Conservation (phyloP, 2,113 vertebrate species). For the Hemicordylus capensis region DNA sequence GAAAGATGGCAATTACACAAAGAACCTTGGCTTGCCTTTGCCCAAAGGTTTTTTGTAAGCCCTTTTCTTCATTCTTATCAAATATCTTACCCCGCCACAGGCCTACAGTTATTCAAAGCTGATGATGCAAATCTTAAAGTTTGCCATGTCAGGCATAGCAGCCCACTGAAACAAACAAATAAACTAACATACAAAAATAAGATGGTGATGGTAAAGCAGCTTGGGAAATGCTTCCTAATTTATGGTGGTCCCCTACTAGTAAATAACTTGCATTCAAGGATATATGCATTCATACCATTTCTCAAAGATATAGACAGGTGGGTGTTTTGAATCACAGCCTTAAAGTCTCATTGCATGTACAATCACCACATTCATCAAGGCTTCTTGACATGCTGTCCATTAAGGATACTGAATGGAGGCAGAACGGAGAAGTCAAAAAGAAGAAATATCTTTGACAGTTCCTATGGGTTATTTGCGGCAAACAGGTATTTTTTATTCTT, state of each 20-base stretch:
- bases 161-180: not conserved
- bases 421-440: slow-evolving; percentile 26
- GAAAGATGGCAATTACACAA: not conserved
- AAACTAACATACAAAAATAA: not conserved
- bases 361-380: not conserved
- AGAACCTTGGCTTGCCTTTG: not conserved
- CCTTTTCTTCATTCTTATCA: not conserved
- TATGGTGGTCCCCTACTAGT: not conserved
- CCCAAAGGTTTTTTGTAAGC: not conserved
- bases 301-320: not conserved
- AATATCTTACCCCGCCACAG: not conserved
- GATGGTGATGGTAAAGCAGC: not conserved
- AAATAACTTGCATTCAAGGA: not conserved
- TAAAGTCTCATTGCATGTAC: slow-evolving; percentile 11
- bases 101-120: not conserved
- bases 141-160: not conserved
- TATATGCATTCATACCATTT: not conserved
- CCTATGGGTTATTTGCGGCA: slow-evolving; percentile 58
- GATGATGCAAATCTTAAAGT: not conserved
- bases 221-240: not conserved
- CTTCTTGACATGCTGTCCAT: not conserved
- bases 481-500: slow-evolving; percentile 24
- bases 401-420: slow-evolving; percentile 3
- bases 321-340: not conserved
- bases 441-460: slow-evolving; percentile 51